Percentiles rank a stretch among this genome's conserved stretches.
phyloP scores from a whole-genome alignment of 2,888 invertebrate genomes.

The Hyposoter didymator region DNA sequence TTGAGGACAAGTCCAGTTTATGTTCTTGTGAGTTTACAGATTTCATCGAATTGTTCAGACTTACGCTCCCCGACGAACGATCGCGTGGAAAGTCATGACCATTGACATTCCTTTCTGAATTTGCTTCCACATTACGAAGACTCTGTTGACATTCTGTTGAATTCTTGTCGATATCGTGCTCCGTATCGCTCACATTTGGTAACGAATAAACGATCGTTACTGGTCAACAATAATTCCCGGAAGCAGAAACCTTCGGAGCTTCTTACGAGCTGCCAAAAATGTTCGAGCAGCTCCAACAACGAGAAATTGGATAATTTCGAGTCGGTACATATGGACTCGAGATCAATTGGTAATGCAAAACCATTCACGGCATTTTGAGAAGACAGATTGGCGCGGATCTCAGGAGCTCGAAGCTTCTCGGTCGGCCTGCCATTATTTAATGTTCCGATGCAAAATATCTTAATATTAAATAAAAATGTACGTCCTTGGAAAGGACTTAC shows the following conservation, averaged over 20 bases:
- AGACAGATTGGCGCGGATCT: background rate
- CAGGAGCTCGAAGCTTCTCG: constrained; percentile 5
- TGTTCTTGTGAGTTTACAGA: background rate
- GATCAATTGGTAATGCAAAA: background rate
- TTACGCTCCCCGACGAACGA: constrained; percentile 6
- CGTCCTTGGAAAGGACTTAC: background rate
- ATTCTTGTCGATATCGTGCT: background rate
- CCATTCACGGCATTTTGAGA: constrained; percentile 5
- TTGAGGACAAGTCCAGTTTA: background rate
- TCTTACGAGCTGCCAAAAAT: constrained; percentile 43
- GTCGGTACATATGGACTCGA: background rate
- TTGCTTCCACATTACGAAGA: background rate
- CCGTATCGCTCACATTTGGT: constrained; percentile 23
- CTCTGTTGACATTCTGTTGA: background rate
- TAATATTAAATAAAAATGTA: background rate
- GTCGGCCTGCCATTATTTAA: constrained; percentile 6
- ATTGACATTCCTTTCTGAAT: background rate
- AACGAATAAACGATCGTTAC: background rate
- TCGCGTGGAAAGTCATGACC: constrained; percentile 1
- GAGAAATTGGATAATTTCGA: constrained; percentile 3
- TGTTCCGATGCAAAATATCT: background rate
- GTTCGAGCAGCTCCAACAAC: constrained; percentile 37
- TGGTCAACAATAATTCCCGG: constrained; percentile 8
- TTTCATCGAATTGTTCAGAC: constrained; percentile 14
- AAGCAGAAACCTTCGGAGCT: constrained; percentile 11